A percentile compares a stretch with the other conserved stretches of the same genome.
These are phyloP conservation scores for Heliconius hortense DNA, from an alignment of 2,888 invertebrate genomes.

Conservation along the genomic window DNA sequence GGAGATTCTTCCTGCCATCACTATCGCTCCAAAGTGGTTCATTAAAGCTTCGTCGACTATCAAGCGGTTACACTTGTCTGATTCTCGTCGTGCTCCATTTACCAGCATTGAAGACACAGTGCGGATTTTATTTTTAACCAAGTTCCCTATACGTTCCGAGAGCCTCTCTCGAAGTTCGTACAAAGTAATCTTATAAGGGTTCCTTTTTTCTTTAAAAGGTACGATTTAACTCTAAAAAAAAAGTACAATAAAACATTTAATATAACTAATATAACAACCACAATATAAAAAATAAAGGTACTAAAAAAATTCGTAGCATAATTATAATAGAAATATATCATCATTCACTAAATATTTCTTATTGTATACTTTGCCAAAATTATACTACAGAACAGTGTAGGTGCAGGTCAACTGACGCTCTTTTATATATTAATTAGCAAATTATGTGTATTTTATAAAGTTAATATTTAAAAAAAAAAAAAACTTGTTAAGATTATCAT, in stretches of 20 bases:
- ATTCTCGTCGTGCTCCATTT: no score
- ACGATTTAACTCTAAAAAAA: background rate
- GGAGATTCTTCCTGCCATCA: no score
- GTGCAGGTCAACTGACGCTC: background rate
- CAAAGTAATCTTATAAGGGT: background rate
- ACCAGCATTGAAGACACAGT: no score
- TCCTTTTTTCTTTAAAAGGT: background rate
- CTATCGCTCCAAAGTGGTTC: no score
- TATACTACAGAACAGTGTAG: background rate
- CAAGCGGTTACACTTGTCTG: no score
- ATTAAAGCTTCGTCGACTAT: no score
- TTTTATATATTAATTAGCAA: background rate
- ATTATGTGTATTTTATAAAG: background rate
- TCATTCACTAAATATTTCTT: background rate
- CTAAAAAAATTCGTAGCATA: background rate
- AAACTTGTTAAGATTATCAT: background rate
- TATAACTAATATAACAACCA: background rate
- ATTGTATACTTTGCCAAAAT: background rate
- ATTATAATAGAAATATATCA: background rate
- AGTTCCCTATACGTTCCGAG: no score
- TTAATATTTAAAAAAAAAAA: slow-evolving; percentile 5
- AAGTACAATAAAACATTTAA: background rate
- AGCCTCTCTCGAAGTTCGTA: no score
- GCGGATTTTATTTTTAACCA: no score
- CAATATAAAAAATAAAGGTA: background rate